Evolutionary conservation across 2,888 invertebrate genomes (phyloP), one percentile per base, ranked within the genome.

Genomic region (Gastracanthus pulcherrimus): DNA sequence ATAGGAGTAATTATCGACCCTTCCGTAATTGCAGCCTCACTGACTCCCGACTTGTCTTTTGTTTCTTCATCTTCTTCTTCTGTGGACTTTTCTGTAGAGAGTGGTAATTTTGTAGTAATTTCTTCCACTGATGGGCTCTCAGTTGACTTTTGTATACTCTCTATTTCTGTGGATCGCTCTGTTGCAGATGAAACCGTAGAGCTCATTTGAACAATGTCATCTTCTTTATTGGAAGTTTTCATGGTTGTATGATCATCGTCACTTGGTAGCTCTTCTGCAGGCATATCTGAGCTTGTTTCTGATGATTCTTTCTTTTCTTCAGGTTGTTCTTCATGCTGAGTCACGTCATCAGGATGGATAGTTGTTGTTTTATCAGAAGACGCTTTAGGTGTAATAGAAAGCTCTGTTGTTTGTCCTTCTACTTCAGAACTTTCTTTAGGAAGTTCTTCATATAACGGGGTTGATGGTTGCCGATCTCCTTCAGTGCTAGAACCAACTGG

Each of bases 221-320:
- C 26, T 81, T 83, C 81, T 67, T 83, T 84, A 60, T 67, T 84
- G 71, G 82, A 64, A 13, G 76, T 45, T 45, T 82, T 36, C 31
- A 51, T 55, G 4, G 79, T 34, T 7, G 78, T 82, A 66, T 62
- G 9, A 58, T 72, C 72, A 38, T 82, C 79, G 62, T 83, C 79
- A 29, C 79, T 78, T 23, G 85, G 76, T 31, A 48, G 19, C 23
- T 60, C 67, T 36, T 81, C 76, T 9, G 38, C 9, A 16, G 70
- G 45, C 0, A 23, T 45, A 45, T 82, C 72, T 13, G 66, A 16
- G 51, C 58, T 76, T 0, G 70, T n/a, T 11, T 71, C 71, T 9
- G 70, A 26, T n/a, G 55, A 5, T 48, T 82, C 81, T n/a, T 74
- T 74, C n/a, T 72, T 69, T 13, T 38, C 74, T 3, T 62, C 36